A percentile compares a stretch with the other conserved stretches of the same genome.
These are phyloP conservation scores for Lipotes vexillifer DNA, from an alignment of 2,113 vertebrate genomes.

Conservation along the genomic window DNA sequence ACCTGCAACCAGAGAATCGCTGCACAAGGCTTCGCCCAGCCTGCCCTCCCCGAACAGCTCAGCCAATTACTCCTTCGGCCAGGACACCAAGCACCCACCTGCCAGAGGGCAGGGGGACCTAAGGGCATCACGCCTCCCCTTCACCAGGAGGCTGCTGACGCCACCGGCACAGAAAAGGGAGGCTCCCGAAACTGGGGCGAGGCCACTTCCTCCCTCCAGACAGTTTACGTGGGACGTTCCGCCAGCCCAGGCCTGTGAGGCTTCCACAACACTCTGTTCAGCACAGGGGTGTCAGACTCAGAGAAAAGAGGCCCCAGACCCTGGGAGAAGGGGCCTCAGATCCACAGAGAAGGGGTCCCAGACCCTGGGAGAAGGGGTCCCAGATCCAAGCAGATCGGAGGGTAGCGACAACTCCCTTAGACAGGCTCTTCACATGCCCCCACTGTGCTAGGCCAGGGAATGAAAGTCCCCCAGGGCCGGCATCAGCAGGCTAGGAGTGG, in stretches of 20 bases:
- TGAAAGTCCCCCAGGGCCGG: too few relatives aligned
- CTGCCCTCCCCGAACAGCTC: not conserved
- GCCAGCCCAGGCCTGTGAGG: not conserved
- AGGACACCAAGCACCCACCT: not conserved
- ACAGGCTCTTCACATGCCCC: not conserved
- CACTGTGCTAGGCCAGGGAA: not conserved
- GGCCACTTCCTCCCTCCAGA: not conserved
- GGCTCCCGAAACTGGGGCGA: not conserved
- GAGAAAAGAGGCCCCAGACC: not conserved
- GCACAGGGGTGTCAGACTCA: not conserved
- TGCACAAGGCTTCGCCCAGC: not conserved
- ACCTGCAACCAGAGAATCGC: accelerated
- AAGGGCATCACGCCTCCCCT: not conserved
- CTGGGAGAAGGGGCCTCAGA: too few relatives aligned
- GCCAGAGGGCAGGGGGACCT: not conserved
- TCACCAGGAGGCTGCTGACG: not conserved
- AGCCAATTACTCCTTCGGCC: accelerated
- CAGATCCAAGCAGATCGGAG: not conserved
- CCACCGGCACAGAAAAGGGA: slow-evolving; percentile 23
- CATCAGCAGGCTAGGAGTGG: not conserved
- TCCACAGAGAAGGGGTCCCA: not conserved
- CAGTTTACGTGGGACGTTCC: not conserved
- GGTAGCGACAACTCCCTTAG: not conserved
- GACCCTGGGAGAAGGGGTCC: too few relatives aligned
- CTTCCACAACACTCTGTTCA: not conserved